Percentiles rank a stretch among this genome's conserved stretches.
These are phyloP conservation scores for Spialia ferax DNA, from an alignment of 2,888 invertebrate species.

Conservation along the genomic window DNA sequence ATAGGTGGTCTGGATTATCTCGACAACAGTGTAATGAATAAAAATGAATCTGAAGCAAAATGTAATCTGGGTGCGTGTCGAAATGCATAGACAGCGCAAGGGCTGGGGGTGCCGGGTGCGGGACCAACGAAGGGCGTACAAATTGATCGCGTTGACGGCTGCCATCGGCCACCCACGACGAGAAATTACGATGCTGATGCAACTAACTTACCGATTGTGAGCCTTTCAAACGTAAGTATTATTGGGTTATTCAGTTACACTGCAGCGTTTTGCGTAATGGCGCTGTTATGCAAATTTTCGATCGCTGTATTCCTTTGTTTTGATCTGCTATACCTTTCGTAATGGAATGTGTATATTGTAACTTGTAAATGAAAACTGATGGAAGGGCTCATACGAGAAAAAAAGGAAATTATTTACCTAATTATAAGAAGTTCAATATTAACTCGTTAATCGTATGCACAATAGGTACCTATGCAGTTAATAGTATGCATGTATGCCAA, in stretches of 20 bases:
- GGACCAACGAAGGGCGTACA: slow-evolving; percentile 75
- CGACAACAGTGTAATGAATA: slow-evolving; percentile 1
- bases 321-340: slow-evolving; percentile 11
- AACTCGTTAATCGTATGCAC: too few species aligned
- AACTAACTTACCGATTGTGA: slow-evolving; percentile 57
- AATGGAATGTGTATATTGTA: slow-evolving; percentile 29
- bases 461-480: too few species aligned
- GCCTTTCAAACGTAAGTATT: slow-evolving; percentile 36
- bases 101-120: slow-evolving; percentile 57
- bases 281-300: slow-evolving; percentile 39
- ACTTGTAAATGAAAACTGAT: too few species aligned
- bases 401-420: too few species aligned
- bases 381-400: too few species aligned
- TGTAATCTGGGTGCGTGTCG: slow-evolving; percentile 73
- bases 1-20: background rate
- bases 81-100: slow-evolving; percentile 55
- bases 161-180: slow-evolving; percentile 80
- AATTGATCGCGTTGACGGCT: slow-evolving; percentile 80
- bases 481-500: background rate
- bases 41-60: slow-evolving; percentile 13
- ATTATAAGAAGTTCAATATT: too few species aligned
- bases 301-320: slow-evolving; percentile 21
- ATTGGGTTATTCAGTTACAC: slow-evolving; percentile 40
- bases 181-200: slow-evolving; percentile 56
- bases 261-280: slow-evolving; percentile 36